phyloP scores from a whole-genome alignment of 1,140 invertebrate species.

The Habropoda laboriosa region DNA sequence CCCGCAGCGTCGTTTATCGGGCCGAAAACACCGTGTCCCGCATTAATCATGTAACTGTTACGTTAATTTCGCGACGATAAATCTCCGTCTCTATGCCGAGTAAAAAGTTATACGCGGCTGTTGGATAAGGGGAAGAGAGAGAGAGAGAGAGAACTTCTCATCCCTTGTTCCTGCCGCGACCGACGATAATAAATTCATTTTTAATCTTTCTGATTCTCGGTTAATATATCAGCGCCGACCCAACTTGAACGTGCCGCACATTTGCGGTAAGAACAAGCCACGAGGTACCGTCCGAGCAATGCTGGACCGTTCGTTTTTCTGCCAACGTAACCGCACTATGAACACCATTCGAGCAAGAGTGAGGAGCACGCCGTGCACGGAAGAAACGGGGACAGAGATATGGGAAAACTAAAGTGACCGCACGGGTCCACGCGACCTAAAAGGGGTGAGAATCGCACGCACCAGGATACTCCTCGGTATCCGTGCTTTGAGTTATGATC shows the following conservation, averaged over 20 bases:
- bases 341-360: conserved; percentile 49
- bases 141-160: background rate
- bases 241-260: conserved; percentile 46
- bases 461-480: conserved; percentile 27
- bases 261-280: conserved; percentile 59
- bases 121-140: no score
- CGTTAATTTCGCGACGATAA: conserved; percentile 37
- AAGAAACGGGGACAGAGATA: conserved; percentile 14
- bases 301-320: conserved; percentile 53
- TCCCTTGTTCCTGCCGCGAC: background rate
- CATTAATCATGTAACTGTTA: conserved; percentile 37
- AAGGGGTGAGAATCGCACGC: conserved; percentile 25
- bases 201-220: conserved; percentile 49
- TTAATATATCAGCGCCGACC: conserved; percentile 55
- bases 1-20: conserved; percentile 11
- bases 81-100: conserved; percentile 1
- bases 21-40: conserved; percentile 3
- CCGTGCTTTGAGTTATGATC: conserved; percentile 55
- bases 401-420: conserved; percentile 49
- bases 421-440: conserved; percentile 34
- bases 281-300: conserved; percentile 32
- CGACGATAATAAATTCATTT: conserved; percentile 51
- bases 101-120: background rate
- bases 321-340: conserved; percentile 52
- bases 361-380: background rate